Evolutionary conservation across 1,140 invertebrate genomes (phyloP), one percentile per base, ranked within the genome.

Genomic region (Vanessa atalanta): DNA sequence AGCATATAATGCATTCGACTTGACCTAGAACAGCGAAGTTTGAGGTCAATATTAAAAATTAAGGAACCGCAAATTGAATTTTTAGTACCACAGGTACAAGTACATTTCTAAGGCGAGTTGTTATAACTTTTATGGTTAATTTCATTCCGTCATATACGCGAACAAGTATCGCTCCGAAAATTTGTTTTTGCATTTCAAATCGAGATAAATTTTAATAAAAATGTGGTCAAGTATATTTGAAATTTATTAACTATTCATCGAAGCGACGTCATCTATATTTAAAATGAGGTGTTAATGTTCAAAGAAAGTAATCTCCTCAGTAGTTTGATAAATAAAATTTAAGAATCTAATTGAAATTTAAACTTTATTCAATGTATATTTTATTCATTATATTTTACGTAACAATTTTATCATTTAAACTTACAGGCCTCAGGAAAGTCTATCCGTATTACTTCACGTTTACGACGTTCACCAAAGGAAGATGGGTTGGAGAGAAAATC

Each of bases 381-480:
- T 43, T 43, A 51, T 8, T 48, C 1, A 48, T 13, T 43, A 43
- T 43, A 43, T 43, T 43, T 43, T 43, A 51, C 2, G 9, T 43
- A 37, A 50, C 26, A 51, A 51, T 51, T 51, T 51, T 79, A 55
- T 64, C 53, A 53, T 66, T 55, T 64, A 57, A 67, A 68, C 80
- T 86, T 89, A 48, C 94, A 99, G 98, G 98, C 79, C 94, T 99
- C 68, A 95, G 99, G 71, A 99, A 99, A 95, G 98, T 99, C 0
- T 98, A 99, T 90, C 99, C 99, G 0, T 99, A 99, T 93, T 98
- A 98, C 92, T 99, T 98, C 93, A 98, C 97, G 14, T 99, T 99
- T 93, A 98, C 97, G 61, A 98, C 98, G 12, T 98, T 98, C 93
- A 98, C 97, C 14, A 99, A 99, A 94, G 98, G 98, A 1, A 95